A percentile compares a stretch with the other conserved stretches of the same genome.
These are phyloP conservation scores for Malthinus seriepunctatus DNA, from an alignment of 2,888 invertebrate genomes.

Conservation along the genomic window DNA sequence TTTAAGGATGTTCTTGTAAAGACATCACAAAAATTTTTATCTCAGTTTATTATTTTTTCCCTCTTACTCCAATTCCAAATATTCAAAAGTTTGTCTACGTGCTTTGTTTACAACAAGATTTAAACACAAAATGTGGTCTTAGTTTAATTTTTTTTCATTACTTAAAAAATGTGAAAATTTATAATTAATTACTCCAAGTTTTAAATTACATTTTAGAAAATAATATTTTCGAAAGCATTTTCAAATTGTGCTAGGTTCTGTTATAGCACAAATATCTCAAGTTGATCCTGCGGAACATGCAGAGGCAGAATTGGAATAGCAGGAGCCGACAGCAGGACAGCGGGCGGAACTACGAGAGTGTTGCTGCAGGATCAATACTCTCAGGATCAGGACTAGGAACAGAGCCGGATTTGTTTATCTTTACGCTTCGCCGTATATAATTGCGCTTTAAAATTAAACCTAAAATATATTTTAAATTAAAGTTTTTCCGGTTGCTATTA, in stretches of 20 bases:
- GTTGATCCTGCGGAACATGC: slow-evolving; percentile 37
- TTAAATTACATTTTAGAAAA: no score
- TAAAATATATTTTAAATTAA: slow-evolving; percentile 7
- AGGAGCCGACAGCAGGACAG: slow-evolving; percentile 31
- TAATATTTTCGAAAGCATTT: no score
- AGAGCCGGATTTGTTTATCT: slow-evolving; percentile 40
- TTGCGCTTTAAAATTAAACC: background rate
- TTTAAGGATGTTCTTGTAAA: background rate
- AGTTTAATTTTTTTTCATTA: no score
- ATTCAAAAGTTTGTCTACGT: no score
- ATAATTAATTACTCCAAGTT: no score
- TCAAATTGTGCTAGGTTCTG: background rate
- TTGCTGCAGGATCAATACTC: slow-evolving; percentile 44
- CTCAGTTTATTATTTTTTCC: background rate
- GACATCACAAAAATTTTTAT: background rate
- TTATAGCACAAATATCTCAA: slow-evolving; percentile 27
- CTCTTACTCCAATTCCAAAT: no score
- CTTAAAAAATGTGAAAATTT: no score
- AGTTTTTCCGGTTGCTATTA: background rate
- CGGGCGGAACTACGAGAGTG: slow-evolving; percentile 30
- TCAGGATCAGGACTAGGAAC: slow-evolving; percentile 41
- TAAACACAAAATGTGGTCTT: no score
- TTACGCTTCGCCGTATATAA: slow-evolving; percentile 27
- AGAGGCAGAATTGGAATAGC: slow-evolving; percentile 36
- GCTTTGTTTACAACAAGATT: no score